Percentiles rank a stretch among this genome's conserved stretches.
Evolutionary conservation across 2,113 vertebrate species (phyloP).

Genomic region (Muntiacus muntjak): DNA sequence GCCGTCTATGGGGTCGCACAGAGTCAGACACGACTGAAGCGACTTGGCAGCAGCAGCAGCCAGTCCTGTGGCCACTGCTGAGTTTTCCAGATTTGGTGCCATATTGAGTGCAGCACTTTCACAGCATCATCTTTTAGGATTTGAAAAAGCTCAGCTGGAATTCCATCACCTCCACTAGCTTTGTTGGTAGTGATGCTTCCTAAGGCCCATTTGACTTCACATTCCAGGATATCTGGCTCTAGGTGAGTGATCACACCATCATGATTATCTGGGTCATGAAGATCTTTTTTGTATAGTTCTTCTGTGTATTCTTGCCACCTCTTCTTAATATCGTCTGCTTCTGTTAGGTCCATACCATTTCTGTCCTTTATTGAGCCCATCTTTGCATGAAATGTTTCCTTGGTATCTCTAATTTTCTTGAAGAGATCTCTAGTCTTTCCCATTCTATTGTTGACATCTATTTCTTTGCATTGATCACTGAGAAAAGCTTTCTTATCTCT

Average conservation of each 20-base stretch:
- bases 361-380: not conserved
- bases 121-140: not conserved
- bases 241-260: not conserved
- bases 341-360: not conserved
- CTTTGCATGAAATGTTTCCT: not conserved
- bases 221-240: not conserved
- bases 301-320: not conserved
- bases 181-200: not conserved
- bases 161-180: not conserved
- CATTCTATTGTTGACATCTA: not conserved
- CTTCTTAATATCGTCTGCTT: not conserved
- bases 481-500: not conserved
- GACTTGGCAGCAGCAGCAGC: no score
- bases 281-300: not conserved
- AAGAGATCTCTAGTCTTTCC: not conserved
- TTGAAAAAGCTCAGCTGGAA: not conserved
- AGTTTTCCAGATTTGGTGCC: not conserved
- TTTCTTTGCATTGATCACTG: not conserved
- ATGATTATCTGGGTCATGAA: not conserved
- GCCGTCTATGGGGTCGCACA: no score
- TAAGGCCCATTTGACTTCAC: not conserved
- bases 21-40: no score
- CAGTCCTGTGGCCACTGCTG: not conserved
- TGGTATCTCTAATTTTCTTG: not conserved
- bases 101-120: not conserved